Percentiles rank a stretch among this genome's conserved stretches.
phyloP scores from a whole-genome alignment of 2,113 vertebrate genomes.

The Fulica atra region DNA sequence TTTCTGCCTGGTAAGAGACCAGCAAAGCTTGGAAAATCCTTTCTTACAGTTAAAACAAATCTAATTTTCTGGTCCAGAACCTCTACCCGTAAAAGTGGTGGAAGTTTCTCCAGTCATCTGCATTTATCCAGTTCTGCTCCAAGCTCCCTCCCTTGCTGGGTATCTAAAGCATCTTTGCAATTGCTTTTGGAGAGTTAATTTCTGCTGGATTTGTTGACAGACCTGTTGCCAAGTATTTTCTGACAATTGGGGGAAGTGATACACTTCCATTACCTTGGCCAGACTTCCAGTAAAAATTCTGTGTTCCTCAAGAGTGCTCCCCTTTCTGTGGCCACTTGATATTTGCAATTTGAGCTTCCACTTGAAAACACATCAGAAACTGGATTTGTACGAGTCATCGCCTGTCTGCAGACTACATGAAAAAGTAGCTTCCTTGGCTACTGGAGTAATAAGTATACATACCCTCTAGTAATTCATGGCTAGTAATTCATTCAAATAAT shows the following conservation, averaged over 20 bases:
- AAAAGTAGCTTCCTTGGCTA: background rate
- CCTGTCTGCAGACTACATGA: background rate
- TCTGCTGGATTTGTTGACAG: background rate
- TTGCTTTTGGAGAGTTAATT: conserved; percentile 17
- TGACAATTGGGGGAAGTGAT: conserved; percentile 63
- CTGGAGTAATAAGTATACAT: background rate
- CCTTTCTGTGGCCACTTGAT: background rate
- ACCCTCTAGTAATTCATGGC: background rate
- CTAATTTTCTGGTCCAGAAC: conserved; percentile 25
- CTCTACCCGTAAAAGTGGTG: background rate
- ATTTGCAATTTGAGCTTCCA: background rate
- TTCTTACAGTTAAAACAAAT: background rate
- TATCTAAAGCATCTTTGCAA: conserved; percentile 2
- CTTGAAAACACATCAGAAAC: background rate
- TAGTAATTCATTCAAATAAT: background rate
- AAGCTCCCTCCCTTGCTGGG: background rate
- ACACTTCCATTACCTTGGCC: conserved; percentile 21
- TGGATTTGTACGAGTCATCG: background rate
- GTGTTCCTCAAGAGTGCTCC: background rate
- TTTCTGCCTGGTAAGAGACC: background rate
- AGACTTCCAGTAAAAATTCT: conserved; percentile 21
- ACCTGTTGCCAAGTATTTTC: conserved; percentile 23
- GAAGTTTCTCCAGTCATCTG: background rate
- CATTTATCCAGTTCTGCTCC: background rate
- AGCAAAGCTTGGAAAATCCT: background rate